phyloP scores from a whole-genome alignment of 2,797 vertebrate species.

The Acrossocheilus fasciatus region DNA sequence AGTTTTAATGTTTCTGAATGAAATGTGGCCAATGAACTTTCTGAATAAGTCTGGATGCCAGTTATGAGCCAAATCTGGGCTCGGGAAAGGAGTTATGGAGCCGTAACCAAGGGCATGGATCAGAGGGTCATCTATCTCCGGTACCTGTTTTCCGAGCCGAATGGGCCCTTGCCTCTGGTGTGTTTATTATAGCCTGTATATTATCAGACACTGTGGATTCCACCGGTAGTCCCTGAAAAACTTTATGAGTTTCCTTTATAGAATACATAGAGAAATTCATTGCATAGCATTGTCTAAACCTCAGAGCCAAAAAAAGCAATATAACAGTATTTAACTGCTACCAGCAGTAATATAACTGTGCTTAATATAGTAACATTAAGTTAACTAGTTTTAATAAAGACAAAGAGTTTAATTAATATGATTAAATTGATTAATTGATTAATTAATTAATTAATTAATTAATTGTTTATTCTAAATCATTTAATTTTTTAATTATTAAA shows the following conservation, averaged over 20 bases:
- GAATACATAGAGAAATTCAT: constrained; percentile 30
- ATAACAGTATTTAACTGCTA: not conserved
- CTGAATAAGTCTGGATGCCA: constrained; percentile 46
- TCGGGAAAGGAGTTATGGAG: constrained; percentile 42
- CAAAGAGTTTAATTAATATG: not conserved
- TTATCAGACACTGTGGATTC: constrained; percentile 32
- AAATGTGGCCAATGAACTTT: constrained; percentile 57
- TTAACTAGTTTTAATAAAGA: not conserved
- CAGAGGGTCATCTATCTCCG: constrained; percentile 58
- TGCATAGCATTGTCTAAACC: constrained; percentile 24
- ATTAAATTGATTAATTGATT: not conserved
- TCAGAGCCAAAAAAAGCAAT: constrained; percentile 32
- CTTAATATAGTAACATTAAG: not conserved
- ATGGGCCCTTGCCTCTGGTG: constrained; percentile 5
- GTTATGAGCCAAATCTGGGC: constrained; percentile 56
- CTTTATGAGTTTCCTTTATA: constrained; percentile 47
- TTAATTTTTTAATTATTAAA: not conserved
- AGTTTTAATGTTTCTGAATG: constrained; percentile 58
- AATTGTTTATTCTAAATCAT: not conserved
- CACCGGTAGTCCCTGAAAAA: constrained; percentile 49
- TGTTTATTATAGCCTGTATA: constrained; percentile 44
- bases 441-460: not conserved
- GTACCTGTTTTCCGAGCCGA: constrained; percentile 25
- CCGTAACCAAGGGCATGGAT: constrained; percentile 59
- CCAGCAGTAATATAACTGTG: not conserved